Conservation (phyloP, 2,888 invertebrate genomes). For the Pachycephus smyrnensis region DNA sequence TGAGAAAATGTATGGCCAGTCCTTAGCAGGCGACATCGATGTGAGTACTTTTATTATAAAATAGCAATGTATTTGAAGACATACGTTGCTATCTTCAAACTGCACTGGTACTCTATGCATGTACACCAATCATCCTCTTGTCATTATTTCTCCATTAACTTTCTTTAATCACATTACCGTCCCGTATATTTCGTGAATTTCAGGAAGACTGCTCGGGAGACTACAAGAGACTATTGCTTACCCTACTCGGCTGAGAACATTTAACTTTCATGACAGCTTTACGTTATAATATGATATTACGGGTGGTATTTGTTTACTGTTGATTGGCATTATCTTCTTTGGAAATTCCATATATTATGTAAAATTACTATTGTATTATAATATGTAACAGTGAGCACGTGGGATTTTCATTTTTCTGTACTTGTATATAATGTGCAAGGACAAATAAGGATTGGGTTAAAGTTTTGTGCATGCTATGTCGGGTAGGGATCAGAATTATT, state of each 20-base stretch:
- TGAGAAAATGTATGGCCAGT: conserved; percentile 80
- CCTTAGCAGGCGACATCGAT: conserved; percentile 84
- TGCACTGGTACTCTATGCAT: not conserved
- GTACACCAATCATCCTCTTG: not conserved
- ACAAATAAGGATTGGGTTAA: too few species aligned
- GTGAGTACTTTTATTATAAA: conserved; percentile 67
- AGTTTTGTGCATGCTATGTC: too few species aligned
- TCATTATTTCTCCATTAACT: not conserved
- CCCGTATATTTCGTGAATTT: conserved; percentile 60
- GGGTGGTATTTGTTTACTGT: too few species aligned
- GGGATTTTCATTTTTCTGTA: too few species aligned
- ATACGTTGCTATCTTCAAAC: not conserved
- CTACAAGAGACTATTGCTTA: conserved; percentile 87
- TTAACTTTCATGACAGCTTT: conserved; percentile 31
- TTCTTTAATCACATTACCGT: not conserved
- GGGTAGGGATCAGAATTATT: too few species aligned
- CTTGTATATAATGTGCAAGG: too few species aligned
- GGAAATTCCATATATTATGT: too few species aligned
- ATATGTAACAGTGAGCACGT: too few species aligned
- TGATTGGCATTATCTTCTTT: too few species aligned
- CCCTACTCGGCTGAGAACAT: conserved; percentile 70
- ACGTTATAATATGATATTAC: conserved; percentile 16
- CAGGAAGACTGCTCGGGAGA: conserved; percentile 89
- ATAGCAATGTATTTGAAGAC: not conserved
- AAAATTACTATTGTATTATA: too few species aligned